Evolutionary conservation across 2,797 vertebrate genomes (phyloP).

Genomic region (Diglossa cyanea): DNA sequence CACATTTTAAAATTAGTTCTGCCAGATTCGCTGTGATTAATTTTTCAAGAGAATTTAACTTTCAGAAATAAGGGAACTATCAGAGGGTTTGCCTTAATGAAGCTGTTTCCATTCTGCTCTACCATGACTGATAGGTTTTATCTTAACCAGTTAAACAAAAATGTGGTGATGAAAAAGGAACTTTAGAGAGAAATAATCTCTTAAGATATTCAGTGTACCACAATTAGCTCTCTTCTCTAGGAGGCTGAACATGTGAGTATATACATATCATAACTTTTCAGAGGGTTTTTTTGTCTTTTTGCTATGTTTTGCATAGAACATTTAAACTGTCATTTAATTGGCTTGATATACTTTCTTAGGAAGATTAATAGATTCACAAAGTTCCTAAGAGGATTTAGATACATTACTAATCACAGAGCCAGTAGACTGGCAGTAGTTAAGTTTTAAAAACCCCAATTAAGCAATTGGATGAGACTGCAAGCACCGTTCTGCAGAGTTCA

Average conservation of each 20-base stretch:
- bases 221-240: neutral
- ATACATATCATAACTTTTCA: neutral
- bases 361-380: conserved; percentile 29
- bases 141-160: conserved; percentile 35
- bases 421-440: neutral
- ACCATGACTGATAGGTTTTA: conserved; percentile 39
- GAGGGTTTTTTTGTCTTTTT: neutral
- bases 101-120: conserved; percentile 31
- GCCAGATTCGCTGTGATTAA: conserved; percentile 33
- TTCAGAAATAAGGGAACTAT: conserved; percentile 23
- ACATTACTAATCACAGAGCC: neutral
- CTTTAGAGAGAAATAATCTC: conserved; percentile 23
- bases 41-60: conserved; percentile 61
- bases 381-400: conserved; percentile 26
- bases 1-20: conserved; percentile 59
- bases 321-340: neutral
- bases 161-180: neutral
- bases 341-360: neutral
- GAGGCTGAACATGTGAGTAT: neutral
- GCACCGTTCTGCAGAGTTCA: neutral
- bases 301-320: neutral
- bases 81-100: neutral
- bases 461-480: neutral
- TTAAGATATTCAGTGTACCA: neutral
- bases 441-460: neutral